These are phyloP conservation scores for Arctopsyche grandis DNA, from an alignment of 1,140 invertebrate genomes.

Conservation along the genomic window DNA sequence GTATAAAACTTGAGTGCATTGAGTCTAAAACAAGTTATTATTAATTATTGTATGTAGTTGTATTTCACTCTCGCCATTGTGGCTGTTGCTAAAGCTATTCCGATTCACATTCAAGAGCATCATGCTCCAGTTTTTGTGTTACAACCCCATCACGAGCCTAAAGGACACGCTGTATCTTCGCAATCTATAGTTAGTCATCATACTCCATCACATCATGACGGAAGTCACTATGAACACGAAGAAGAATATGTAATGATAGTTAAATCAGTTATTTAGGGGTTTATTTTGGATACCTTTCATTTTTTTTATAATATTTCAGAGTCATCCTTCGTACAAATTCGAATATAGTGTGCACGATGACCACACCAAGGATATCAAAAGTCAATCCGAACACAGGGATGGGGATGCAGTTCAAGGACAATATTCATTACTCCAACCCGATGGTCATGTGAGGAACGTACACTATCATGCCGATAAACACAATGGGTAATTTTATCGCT, in stretches of 20 bases:
- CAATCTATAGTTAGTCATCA: constrained; percentile 25
- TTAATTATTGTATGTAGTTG: background rate
- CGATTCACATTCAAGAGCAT: background rate
- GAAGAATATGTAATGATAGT: constrained; percentile 6
- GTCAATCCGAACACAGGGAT: constrained; percentile 57
- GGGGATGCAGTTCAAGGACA: constrained; percentile 57
- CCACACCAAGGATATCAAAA: constrained; percentile 58
- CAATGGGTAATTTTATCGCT: constrained; percentile 32
- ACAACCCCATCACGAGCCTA: constrained; percentile 33
- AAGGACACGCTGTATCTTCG: constrained; percentile 28
- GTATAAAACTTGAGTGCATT: too few relatives aligned
- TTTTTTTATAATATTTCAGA: background rate
- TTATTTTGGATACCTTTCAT: constrained; percentile 22
- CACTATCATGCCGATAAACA: constrained; percentile 57
- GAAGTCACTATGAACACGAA: constrained; percentile 1
- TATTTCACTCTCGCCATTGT: background rate
- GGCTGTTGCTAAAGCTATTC: background rate
- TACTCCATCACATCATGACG: background rate
- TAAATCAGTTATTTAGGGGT: background rate
- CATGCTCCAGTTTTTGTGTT: background rate
- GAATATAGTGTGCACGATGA: constrained; percentile 57
- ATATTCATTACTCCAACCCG: constrained; percentile 59
- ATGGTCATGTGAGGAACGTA: constrained; percentile 59
- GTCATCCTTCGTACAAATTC: constrained; percentile 56
- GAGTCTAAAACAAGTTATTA: too few relatives aligned